Conservation (phyloP, 2,113 vertebrate species). For the Rhombomys opimus region DNA sequence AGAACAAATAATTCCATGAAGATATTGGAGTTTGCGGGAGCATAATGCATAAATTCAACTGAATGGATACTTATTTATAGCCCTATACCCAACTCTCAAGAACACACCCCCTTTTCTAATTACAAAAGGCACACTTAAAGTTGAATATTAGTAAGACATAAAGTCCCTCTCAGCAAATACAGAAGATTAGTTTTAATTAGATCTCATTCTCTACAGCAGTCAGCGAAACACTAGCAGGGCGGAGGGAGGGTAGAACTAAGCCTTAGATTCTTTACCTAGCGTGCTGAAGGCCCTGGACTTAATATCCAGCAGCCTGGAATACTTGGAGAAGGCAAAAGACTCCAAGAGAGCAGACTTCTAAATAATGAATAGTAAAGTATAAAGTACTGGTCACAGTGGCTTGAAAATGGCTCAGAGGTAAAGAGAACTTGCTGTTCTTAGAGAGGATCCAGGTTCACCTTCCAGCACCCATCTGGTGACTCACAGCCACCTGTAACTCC, state of each 20-base stretch:
- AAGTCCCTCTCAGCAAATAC: too few species aligned
- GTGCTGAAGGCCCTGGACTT: background rate
- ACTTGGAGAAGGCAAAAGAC: background rate
- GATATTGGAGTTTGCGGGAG: background rate
- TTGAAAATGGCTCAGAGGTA: background rate
- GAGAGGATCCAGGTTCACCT: background rate
- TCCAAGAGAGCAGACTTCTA: background rate
- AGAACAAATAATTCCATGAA: background rate
- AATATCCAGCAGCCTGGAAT: background rate
- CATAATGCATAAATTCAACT: slow-evolving; percentile 10
- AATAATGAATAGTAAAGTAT: background rate
- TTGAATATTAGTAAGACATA: background rate
- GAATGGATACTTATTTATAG: background rate
- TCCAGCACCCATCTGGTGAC: background rate
- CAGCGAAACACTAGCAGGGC: background rate
- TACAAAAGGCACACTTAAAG: background rate
- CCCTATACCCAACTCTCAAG: background rate
- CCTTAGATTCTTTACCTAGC: too few species aligned
- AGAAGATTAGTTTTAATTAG: background rate
- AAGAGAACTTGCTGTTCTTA: background rate
- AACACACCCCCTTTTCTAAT: background rate
- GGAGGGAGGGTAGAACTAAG: background rate
- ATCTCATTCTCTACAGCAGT: background rate
- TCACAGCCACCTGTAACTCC: background rate
- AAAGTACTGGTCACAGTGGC: background rate